Evolutionary conservation across 2,888 invertebrate species (phyloP).

Genomic region (Chrysolina americana): DNA sequence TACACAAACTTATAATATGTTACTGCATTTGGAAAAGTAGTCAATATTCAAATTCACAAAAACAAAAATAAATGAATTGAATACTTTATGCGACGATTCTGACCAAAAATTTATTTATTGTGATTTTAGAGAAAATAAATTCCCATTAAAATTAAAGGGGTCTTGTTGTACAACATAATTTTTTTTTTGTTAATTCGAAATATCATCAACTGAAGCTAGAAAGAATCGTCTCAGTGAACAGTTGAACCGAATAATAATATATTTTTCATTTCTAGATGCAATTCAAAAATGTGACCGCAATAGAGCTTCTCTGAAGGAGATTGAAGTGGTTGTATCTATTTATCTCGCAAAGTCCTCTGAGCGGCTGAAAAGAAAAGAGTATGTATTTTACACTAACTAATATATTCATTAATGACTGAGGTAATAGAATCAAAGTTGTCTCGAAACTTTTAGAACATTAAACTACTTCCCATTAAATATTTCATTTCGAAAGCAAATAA

Average conservation of each 20-base stretch:
- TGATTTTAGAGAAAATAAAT: too few relatives aligned
- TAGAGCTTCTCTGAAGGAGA: slow-evolving; percentile 24
- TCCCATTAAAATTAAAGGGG: too few relatives aligned
- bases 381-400: not conserved
- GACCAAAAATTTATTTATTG: too few relatives aligned
- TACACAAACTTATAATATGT: too few relatives aligned
- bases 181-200: not conserved
- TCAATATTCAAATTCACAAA: too few relatives aligned
- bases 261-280: slow-evolving; percentile 24
- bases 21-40: too few relatives aligned
- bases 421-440: not conserved
- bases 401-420: not conserved
- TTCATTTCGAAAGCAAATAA: not conserved
- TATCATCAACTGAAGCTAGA: not conserved
- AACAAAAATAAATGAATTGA: too few relatives aligned
- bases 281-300: slow-evolving; percentile 1
- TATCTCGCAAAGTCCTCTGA: slow-evolving; percentile 7
- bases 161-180: too few relatives aligned
- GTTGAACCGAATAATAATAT: slow-evolving; percentile 8
- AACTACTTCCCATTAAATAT: not conserved
- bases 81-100: too few relatives aligned
- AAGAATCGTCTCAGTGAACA: not conserved
- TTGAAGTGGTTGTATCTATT: slow-evolving; percentile 18
- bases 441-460: not conserved
- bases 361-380: slow-evolving; percentile 19